Conservation (phyloP, 2,888 invertebrate species). For the Allygus modestus region DNA sequence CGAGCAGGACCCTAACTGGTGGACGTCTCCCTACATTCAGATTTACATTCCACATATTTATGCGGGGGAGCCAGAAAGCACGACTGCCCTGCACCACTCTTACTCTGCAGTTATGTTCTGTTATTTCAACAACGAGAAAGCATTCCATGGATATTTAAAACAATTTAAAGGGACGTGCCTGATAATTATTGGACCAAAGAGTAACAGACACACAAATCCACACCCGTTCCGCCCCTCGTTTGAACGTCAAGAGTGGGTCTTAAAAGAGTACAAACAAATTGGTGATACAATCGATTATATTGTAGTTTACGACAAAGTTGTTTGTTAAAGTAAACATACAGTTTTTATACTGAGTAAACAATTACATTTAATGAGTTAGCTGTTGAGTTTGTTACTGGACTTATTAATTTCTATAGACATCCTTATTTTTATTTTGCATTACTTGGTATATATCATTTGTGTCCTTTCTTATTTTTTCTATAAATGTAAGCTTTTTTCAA, state of each 20-base stretch:
- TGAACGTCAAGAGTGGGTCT: constrained; percentile 76
- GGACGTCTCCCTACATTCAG: constrained; percentile 86
- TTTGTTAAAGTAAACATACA: too few relatives aligned
- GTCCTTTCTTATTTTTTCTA: too few relatives aligned
- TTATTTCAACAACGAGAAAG: constrained; percentile 86
- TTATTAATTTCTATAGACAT: too few relatives aligned
- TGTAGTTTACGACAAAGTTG: constrained; percentile 77
- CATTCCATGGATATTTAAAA: constrained; percentile 83
- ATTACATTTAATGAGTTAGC: too few relatives aligned
- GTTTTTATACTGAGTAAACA: too few relatives aligned
- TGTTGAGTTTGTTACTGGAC: too few relatives aligned
- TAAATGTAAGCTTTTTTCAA: too few relatives aligned
- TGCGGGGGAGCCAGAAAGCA: constrained; percentile 74
- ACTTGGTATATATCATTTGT: too few relatives aligned
- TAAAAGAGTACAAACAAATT: constrained; percentile 79
- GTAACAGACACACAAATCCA: constrained; percentile 82
- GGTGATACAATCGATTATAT: constrained; percentile 81
- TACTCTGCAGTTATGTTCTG: constrained; percentile 85
- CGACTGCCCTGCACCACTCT: constrained; percentile 74
- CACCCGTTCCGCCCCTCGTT: constrained; percentile 81
- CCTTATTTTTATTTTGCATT: too few relatives aligned
- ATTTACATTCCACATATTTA: constrained; percentile 84
- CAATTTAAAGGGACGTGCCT: constrained; percentile 81
- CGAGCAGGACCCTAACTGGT: constrained; percentile 90
- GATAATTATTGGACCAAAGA: constrained; percentile 85